Evolutionary conservation across 2,888 invertebrate genomes (phyloP), one percentile per base, ranked within the genome.

Genomic region (Drosophila parthenogenetica): DNA sequence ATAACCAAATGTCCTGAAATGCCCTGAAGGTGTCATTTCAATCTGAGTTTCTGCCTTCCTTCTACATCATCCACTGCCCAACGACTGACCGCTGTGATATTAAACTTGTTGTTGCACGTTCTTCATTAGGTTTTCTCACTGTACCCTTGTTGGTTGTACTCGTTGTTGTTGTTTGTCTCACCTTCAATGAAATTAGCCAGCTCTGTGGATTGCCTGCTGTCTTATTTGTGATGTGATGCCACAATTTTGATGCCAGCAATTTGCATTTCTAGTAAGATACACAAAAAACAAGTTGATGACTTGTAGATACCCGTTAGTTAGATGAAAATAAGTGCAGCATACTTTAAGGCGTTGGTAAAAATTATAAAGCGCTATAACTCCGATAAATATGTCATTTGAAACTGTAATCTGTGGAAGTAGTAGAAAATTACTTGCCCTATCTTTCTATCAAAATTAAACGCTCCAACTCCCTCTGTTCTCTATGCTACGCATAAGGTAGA

Each of bases 131-230:
- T 61, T 57, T 55, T 10, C n/a, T 13, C 35, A 13, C 11, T 61
- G 29, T 29, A 29, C 29, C 29, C 29, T 29, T 29, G 29, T 29
- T 29, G 29, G 14, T 11, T 46, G 29, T 32, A 32, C 14, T 13
- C 29, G 29, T 14, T 32, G 51, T 32, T 59, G 42, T 39, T 60
- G 35, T 43, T 59, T 59, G 50, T 63, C 58, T 64, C 79, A 85
- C 86, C 85, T 83, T 70, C 82, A 70, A 64, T 39, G 72, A 65
- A 63, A 77, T 79, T 65, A 51, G 62, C 66, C 61, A 42, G 48
- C 59, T 70, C 35, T 29, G 22, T 39, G 32, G 55, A 73, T 67
- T 54, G 58, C 73, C 67, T 53, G 78, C 66, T 67, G 78, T 65
- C 69, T 66, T 61, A 40, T 42, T 48, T 51, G 43, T 49, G 45